Evolutionary conservation across 2,797 vertebrate species (phyloP), one percentile per base, ranked within the genome.

Genomic region (Sebastes matsubarae): DNA sequence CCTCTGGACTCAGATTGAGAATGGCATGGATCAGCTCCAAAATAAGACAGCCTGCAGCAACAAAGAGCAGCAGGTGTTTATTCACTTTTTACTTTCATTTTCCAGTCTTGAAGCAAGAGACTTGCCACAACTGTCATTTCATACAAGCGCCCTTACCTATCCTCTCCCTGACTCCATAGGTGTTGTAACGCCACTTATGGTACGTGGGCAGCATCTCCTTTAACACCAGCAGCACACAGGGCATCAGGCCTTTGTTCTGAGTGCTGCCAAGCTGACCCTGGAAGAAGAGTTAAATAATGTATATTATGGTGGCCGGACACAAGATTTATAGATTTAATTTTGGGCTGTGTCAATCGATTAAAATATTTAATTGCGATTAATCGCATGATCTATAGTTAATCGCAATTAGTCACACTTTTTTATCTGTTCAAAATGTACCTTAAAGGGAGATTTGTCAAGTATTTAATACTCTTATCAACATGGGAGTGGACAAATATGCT

Each of bases 141-240:
- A 29, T 30, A 20, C 8, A 4, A 22, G 9, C 6, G 3, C 4
- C 20, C 94, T 95, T 86, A 99, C 99, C 99, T 0, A 99, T 99
- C 84, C 96, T 95, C 75, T 99, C 98, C 80, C 98, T 94, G 82
- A 98, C 97, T 12, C 98, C 98, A 0, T 99, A 97, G 52, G 95
- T 96, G 92, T 97, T 98, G 66, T 99, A 99, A 66, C 98, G 97
- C 99, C 99, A 99, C 86, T 97, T 99, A 87, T 99, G 97, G 82
- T 99, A 99, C 0, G 97, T 98, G 29, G 99, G 98, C 82, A 99
- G 95, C 98, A 99, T 99, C 91, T 99, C 99, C 90, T 99, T 99
- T 30, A 99, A 89, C 71, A 99, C 98, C 82, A 99, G 97, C 80
- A 99, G 95, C 34, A 99, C 97, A 79, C 99, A 99, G 6, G 98